These are phyloP conservation scores for Coregonus suidteri DNA, from an alignment of 2,797 vertebrate species.

Conservation along the genomic window DNA sequence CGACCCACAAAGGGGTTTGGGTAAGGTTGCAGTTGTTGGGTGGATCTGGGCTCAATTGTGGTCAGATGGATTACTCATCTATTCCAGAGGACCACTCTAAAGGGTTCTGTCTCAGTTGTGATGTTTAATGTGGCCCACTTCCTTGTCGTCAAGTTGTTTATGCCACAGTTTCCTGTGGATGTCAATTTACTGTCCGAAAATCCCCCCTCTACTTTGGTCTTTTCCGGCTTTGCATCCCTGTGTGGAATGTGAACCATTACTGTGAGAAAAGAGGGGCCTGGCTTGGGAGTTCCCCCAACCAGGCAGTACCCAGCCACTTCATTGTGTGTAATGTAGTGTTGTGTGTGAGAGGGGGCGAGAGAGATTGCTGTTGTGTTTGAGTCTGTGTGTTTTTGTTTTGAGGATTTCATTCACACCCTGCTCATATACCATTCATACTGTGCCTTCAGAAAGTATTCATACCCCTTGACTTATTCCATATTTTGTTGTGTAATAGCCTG, in stretches of 20 bases:
- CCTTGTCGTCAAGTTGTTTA: slow-evolving; percentile 45
- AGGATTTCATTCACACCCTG: too few species aligned
- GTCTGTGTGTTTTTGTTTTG: too few species aligned
- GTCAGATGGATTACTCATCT: slow-evolving; percentile 29
- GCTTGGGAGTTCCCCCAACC: background rate
- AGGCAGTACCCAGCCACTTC: background rate
- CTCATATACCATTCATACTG: too few species aligned
- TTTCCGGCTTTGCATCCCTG: slow-evolving; percentile 54
- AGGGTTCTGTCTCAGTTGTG: background rate
- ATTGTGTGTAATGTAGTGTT: background rate
- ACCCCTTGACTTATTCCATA: too few species aligned
- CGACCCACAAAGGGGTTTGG: slow-evolving; percentile 28
- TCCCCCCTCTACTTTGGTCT: slow-evolving; percentile 19
- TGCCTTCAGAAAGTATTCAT: too few species aligned
- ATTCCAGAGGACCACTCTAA: slow-evolving; percentile 9
- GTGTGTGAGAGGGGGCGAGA: background rate
- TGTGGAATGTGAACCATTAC: slow-evolving; percentile 64
- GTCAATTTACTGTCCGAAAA: slow-evolving; percentile 37
- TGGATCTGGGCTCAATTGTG: slow-evolving; percentile 37
- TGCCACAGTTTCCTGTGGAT: slow-evolving; percentile 52
- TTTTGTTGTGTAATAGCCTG: too few species aligned
- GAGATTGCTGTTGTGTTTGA: background rate
- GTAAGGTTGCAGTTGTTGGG: slow-evolving; percentile 39
- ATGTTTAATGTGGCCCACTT: slow-evolving; percentile 40
- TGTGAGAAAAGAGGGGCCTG: slow-evolving; percentile 47